Conservation (phyloP, 2,888 invertebrate genomes). For the Caenorhabditis sp. region DNA sequence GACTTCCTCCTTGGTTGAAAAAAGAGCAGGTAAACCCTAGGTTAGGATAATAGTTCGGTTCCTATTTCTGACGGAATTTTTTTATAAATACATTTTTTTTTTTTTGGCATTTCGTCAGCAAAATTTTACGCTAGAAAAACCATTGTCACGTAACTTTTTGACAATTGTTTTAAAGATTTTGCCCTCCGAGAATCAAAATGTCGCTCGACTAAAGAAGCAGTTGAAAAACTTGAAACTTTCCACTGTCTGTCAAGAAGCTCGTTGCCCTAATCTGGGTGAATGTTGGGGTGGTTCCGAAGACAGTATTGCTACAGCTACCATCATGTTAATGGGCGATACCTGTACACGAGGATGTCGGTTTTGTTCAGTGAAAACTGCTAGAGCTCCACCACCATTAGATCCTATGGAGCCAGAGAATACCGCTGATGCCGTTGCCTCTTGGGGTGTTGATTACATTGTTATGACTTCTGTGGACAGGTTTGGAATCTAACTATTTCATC, state of each 20-base stretch:
- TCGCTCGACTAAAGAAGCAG: conserved; percentile 62
- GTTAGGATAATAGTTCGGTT: too few species aligned
- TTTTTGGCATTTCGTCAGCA: too few species aligned
- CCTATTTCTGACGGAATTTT: too few species aligned
- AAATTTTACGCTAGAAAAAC: too few species aligned
- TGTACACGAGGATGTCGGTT: conserved; percentile 94
- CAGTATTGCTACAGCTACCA: conserved; percentile 88
- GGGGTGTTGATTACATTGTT: conserved; percentile 97
- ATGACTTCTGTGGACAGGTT: conserved; percentile 92
- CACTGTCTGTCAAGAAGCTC: conserved; percentile 69
- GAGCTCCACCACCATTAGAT: conserved; percentile 87
- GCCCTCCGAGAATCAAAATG: conserved; percentile 59
- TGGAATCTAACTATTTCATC: too few species aligned
- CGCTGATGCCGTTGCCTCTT: conserved; percentile 87
- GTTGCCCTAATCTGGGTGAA: conserved; percentile 77
- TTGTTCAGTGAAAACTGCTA: conserved; percentile 95
- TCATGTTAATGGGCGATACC: conserved; percentile 99
- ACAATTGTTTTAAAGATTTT: conserved; percentile 37
- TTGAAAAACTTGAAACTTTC: conserved; percentile 65
- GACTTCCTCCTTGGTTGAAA: conserved; percentile 70
- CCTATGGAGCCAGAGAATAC: conserved; percentile 89
- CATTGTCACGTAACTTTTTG: too few species aligned
- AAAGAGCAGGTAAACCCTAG: conserved; percentile 62
- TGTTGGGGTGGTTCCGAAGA: conserved; percentile 93
- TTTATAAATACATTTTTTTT: too few species aligned